Percentiles rank a stretch among this genome's conserved stretches.
phyloP scores from a whole-genome alignment of 2,888 invertebrate species.

The Disparrhopalites patrizii region DNA sequence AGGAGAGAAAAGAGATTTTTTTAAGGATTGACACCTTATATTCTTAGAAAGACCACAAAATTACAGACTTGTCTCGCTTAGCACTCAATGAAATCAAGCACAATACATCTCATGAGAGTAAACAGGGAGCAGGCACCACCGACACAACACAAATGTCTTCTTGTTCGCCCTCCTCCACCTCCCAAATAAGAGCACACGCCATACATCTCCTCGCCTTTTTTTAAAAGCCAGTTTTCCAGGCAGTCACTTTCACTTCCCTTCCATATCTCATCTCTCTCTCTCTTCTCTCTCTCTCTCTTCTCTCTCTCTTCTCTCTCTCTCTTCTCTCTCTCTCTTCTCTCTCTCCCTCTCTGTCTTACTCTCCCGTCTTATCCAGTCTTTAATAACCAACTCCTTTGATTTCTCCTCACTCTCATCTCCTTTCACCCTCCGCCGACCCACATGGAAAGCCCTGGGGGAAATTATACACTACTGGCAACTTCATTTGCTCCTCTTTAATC shows the following conservation, averaged over 20 bases:
- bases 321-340: not conserved
- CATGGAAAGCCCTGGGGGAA: too few species aligned
- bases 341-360: not conserved
- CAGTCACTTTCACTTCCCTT: too few species aligned
- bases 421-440: not conserved
- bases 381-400: not conserved
- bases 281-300: not conserved
- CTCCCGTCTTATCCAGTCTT: not conserved
- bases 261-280: too few species aligned
- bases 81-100: not conserved
- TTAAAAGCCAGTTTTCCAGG: too few species aligned
- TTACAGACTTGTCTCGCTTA: not conserved
- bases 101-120: too few species aligned
- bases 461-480: too few species aligned
- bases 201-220: too few species aligned
- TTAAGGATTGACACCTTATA: constrained; percentile 16
- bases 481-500: too few species aligned
- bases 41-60: constrained; percentile 17
- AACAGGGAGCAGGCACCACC: constrained; percentile 11
- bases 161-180: too few species aligned
- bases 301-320: not conserved
- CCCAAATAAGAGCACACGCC: too few species aligned
- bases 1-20: constrained; percentile 3
- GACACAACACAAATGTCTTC: not conserved
- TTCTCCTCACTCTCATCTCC: constrained; percentile 5